Percentiles rank a stretch among this genome's conserved stretches.
Evolutionary conservation across 2,888 invertebrate species (phyloP).

Genomic region (Hydrotaea cyrtoneurina): DNA sequence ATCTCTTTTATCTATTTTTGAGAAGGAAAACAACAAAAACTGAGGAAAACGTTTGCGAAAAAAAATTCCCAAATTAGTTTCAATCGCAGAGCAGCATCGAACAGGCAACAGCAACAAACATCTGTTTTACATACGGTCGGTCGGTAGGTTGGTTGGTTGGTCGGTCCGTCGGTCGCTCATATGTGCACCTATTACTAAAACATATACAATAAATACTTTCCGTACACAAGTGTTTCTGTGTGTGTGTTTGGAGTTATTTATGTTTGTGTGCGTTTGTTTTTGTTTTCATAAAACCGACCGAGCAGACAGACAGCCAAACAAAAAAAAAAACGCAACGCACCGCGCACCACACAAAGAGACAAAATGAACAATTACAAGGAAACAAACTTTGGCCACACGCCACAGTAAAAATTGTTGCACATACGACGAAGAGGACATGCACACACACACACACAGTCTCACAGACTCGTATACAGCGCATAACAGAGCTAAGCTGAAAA

Average conservation of each 20-base stretch:
- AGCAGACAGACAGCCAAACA: neutral
- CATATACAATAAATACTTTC: neutral
- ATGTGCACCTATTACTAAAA: conserved; percentile 9
- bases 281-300: conserved; percentile 33
- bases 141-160: conserved; percentile 4
- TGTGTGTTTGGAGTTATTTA: too few species aligned
- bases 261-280: conserved; percentile 22
- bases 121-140: conserved; percentile 36
- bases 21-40: neutral
- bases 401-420: conserved; percentile 42
- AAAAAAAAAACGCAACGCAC: neutral
- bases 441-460: neutral
- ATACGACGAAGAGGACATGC: conserved; percentile 15
- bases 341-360: neutral
- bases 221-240: neutral
- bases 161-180: neutral
- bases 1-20: conserved; percentile 6
- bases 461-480: neutral
- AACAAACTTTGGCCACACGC: conserved; percentile 45
- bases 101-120: conserved; percentile 27
- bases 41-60: neutral
- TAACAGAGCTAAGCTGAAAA: neutral
- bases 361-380: conserved; percentile 59
- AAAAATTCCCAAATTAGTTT: conserved; percentile 7
- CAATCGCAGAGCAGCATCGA: neutral